These are phyloP conservation scores for Melanotaenia nigrans DNA, from an alignment of 2,797 vertebrate genomes.

Conservation along the genomic window DNA sequence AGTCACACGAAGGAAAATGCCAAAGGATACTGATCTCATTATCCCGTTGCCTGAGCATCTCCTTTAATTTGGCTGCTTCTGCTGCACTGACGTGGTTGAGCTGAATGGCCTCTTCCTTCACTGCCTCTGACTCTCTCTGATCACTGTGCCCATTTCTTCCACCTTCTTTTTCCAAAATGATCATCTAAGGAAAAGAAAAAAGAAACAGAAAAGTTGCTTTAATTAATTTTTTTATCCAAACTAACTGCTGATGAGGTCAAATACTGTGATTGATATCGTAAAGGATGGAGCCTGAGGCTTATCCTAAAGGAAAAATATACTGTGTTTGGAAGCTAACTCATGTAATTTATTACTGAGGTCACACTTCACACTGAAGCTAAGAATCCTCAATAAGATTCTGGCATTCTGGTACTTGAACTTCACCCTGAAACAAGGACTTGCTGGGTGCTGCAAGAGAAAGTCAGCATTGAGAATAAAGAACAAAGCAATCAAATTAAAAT, in stretches of 20 bases:
- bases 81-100: constrained; percentile 24
- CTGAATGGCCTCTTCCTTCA: constrained; percentile 2
- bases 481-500: constrained; percentile 59
- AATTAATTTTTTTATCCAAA: background rate
- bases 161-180: constrained; percentile 53
- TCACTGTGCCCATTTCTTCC: constrained; percentile 1
- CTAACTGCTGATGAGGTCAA: background rate
- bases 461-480: constrained; percentile 25
- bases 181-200: constrained; percentile 47
- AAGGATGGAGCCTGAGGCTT: background rate
- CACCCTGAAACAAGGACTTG: constrained; percentile 4
- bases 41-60: constrained; percentile 88
- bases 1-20: background rate
- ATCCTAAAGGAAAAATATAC: background rate
- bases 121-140: background rate
- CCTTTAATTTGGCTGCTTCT: constrained; percentile 80
- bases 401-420: background rate
- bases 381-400: background rate
- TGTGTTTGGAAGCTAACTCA: background rate
- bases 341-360: background rate
- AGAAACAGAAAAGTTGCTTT: background rate
- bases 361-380: background rate
- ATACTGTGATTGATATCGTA: background rate
- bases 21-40: constrained; percentile 95
- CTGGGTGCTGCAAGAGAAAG: background rate